These are phyloP conservation scores for Cervus canadensis DNA, from an alignment of 2,113 vertebrate species.

Conservation along the genomic window DNA sequence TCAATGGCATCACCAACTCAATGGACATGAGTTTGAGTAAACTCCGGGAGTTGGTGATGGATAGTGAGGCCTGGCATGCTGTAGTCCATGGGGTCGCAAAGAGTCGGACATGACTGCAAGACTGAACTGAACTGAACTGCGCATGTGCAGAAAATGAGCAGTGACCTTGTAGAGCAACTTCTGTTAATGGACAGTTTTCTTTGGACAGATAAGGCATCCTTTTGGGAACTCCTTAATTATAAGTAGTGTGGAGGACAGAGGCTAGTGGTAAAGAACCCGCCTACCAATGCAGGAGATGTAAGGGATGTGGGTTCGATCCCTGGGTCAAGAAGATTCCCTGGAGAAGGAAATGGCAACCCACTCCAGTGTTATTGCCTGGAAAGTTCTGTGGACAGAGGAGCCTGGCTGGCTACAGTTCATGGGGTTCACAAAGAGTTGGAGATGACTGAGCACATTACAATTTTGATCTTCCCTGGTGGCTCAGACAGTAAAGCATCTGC, in stretches of 20 bases:
- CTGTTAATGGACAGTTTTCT: not conserved
- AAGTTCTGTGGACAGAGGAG: not conserved
- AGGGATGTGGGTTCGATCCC: fast-evolving
- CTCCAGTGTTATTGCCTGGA: not conserved
- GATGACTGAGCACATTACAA: not conserved
- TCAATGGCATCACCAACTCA: not conserved
- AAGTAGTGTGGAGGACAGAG: not conserved
- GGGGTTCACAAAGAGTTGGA: not conserved
- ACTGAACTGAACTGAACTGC: not conserved
- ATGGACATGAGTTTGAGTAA: not conserved
- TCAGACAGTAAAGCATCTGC: not conserved
- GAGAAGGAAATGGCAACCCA: not conserved
- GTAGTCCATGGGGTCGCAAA: not conserved
- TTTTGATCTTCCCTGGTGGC: not conserved
- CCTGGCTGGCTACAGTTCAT: not conserved
- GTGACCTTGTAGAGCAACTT: not conserved
- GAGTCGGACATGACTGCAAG: fast-evolving
- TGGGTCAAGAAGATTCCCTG: not conserved
- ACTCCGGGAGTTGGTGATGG: fast-evolving
- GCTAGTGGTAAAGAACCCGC: not conserved
- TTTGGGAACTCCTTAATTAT: not conserved
- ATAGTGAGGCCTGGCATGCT: fast-evolving
- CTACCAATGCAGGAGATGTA: not conserved
- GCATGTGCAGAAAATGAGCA: not conserved
- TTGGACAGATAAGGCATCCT: not conserved